Base-by-base conservation (phyloP, 2,888 invertebrate genomes). In the Subacronicta megacephala region DNA sequence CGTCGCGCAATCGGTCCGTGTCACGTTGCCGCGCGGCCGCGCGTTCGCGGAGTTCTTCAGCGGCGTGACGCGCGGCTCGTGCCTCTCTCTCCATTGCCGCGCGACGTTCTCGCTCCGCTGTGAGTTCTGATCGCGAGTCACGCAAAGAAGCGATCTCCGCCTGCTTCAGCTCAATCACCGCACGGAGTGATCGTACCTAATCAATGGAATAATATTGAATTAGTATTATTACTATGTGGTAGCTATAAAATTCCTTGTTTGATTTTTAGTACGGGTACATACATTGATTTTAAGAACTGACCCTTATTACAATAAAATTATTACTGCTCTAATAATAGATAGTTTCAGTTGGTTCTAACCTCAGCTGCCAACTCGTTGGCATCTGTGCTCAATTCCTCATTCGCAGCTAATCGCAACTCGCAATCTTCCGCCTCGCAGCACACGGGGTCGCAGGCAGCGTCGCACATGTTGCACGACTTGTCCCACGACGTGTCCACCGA, bases 161-260 rank as follows among this genome's bases (percentile, higher is more conserved):
- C 84, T 97, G 97, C 81, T 97, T 97, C 81, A 99, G 94, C 77
- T 99, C 99, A 60, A 99, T 94, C 3, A 99, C 99, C 33, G 97
- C 96, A 66, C 98, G 96, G 61, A 99, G 93, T 15, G 98, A 98
- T 74, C 77, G 95, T 82, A 87, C 93, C 93, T 92, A 69, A 1
- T 46, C 47, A 36, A 20, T 16, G 2, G 6, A n/a, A 45, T n/a
- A 29, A 10, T 29, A 29, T 29, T 29, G 10, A 12, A 31, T 31
- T 1, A 31, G n/a, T n/a, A n/a, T 31, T 31, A n/a, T 31, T 26
- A 26, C 26, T 26, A 6, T 29, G 6, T 2, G 1, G n/a, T n/a
- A 31, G 5, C 31, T 31, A 31, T 4, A 31, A 5, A n/a, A n/a
- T 3, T 9, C 2, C 26, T 10, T 10, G 26, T 10, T 26, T 10